Evolutionary conservation across 2,888 invertebrate species (phyloP).

Genomic region (Polydrusus pterygomalis): DNA sequence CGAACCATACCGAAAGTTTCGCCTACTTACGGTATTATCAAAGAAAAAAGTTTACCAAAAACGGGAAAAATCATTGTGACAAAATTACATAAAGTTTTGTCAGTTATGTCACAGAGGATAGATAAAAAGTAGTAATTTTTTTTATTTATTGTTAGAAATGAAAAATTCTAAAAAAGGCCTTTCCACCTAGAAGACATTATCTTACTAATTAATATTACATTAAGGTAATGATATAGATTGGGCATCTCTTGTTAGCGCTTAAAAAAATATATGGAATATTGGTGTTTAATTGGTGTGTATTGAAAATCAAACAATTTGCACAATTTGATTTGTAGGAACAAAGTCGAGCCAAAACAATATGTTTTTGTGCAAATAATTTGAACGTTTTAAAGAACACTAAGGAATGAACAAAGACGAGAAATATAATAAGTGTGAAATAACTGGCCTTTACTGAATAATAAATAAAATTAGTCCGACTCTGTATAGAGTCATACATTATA

Average conservation of each 20-base stretch:
- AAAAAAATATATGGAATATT: slow-evolving; percentile 24
- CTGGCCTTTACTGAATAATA: neutral
- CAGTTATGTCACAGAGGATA: no score
- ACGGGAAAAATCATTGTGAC: no score
- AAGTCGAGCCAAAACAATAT: neutral
- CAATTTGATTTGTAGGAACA: neutral
- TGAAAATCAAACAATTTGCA: neutral
- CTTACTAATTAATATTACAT: no score
- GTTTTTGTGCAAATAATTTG: neutral
- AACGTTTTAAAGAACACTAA: neutral
- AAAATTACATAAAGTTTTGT: no score
- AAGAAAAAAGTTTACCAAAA: no score
- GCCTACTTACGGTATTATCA: no score
- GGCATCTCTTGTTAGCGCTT: neutral
- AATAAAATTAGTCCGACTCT: neutral
- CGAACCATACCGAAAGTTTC: no score
- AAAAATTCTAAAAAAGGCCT: no score
- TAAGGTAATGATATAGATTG: neutral
- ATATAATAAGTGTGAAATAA: slow-evolving; percentile 6
- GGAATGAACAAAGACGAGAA: slow-evolving; percentile 7
- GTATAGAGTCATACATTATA: no score
- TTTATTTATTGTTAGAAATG: no score
- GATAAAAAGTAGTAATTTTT: no score
- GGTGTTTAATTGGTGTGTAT: neutral
- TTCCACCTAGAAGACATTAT: no score